Evolutionary conservation across 2,797 vertebrate species (phyloP).

Genomic region (Bovichtus variegatus): DNA sequence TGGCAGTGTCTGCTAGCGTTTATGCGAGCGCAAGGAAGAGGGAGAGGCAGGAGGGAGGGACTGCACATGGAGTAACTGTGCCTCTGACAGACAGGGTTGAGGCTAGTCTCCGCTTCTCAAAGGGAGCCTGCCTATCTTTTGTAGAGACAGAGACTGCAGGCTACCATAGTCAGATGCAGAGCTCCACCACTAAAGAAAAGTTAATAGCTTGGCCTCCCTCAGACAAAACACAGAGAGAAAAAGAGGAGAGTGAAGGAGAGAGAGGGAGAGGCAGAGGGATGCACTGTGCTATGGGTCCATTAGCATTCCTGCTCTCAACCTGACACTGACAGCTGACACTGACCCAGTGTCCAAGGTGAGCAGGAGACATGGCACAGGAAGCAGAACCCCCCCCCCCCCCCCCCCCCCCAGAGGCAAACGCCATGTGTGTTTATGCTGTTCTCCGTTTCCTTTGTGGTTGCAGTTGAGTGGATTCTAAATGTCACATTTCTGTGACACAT

Average conservation of each 20-base stretch:
- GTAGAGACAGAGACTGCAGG: constrained; percentile 59
- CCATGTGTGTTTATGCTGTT: constrained; percentile 68
- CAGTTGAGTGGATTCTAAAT: constrained; percentile 75
- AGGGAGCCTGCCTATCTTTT: constrained; percentile 66
- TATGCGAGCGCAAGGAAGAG: constrained; percentile 48
- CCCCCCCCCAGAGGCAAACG: constrained; percentile 65
- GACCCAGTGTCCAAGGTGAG: constrained; percentile 79
- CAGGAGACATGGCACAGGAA: constrained; percentile 77
- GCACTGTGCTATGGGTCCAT: constrained; percentile 68
- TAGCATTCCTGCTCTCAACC: constrained; percentile 77
- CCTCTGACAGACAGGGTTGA: constrained; percentile 57
- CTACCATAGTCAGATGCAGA: constrained; percentile 55
- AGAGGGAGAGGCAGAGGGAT: constrained; percentile 17
- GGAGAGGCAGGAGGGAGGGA: constrained; percentile 53
- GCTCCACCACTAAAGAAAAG: constrained; percentile 60
- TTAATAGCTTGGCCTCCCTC: constrained; percentile 69
- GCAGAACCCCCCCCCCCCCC: constrained; percentile 72
- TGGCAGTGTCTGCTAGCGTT: constrained; percentile 52
- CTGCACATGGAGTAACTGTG: constrained; percentile 50
- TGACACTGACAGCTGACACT: constrained; percentile 82
- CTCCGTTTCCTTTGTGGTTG: constrained; percentile 75
- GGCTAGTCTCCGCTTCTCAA: constrained; percentile 57
- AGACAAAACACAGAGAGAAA: constrained; percentile 43
- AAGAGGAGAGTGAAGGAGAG: constrained; percentile 22
- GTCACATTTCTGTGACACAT: constrained; percentile 77